Evolutionary conservation across 1,140 invertebrate species (phyloP).

Genomic region (Lepeophtheirus salmonis): DNA sequence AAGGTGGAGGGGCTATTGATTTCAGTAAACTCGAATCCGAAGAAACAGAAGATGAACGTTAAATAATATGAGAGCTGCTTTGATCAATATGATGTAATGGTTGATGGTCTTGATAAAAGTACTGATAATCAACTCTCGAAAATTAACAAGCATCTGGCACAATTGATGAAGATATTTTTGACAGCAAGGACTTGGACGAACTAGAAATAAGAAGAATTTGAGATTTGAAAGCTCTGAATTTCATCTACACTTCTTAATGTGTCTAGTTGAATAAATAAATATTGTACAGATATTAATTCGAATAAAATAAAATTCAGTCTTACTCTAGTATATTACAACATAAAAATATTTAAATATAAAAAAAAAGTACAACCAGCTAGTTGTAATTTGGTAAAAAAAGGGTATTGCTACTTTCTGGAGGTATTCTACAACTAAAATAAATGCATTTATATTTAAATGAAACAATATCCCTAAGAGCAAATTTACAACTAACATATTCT

Average conservation of each 20-base stretch:
- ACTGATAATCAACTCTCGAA: slow-evolving; percentile 15
- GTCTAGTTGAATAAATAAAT: not conserved
- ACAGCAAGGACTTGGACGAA: slow-evolving; percentile 47
- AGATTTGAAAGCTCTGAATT: slow-evolving; percentile 26
- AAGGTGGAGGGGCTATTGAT: slow-evolving; percentile 58
- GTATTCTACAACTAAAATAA: no score
- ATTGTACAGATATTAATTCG: no score
- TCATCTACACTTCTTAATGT: not conserved
- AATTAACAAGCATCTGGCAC: slow-evolving; percentile 30
- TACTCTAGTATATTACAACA: not conserved
- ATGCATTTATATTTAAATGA: no score
- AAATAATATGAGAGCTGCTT: slow-evolving; percentile 25
- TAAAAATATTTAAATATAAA: not conserved
- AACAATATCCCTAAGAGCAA: no score
- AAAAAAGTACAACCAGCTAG: not conserved
- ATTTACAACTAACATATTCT: no score
- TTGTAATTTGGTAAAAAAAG: no score
- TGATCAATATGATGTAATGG: slow-evolving; percentile 22
- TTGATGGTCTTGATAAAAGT: slow-evolving; percentile 17
- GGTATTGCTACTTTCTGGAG: no score
- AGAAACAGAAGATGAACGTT: slow-evolving; percentile 32
- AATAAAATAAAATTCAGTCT: not conserved
- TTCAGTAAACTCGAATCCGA: slow-evolving; percentile 31
- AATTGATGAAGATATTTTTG: slow-evolving; percentile 88
- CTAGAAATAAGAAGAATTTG: slow-evolving; percentile 67